These are phyloP conservation scores for Odontamblyopus lacepedii DNA, from an alignment of 2,797 vertebrate genomes.

Conservation along the genomic window DNA sequence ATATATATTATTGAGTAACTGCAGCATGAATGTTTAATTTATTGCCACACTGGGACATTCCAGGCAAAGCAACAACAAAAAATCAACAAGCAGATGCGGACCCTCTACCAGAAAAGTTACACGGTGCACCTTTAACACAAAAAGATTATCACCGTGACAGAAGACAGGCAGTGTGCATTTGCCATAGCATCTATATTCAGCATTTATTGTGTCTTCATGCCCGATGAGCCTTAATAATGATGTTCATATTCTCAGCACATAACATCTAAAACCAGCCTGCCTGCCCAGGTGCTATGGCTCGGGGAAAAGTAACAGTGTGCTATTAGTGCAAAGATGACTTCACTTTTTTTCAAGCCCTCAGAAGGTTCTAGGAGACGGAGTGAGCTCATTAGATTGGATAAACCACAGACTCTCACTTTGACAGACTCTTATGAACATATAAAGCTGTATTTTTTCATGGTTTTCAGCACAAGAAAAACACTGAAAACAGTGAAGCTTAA, in stretches of 20 bases:
- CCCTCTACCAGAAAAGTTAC: too few relatives aligned
- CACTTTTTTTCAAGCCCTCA: not conserved
- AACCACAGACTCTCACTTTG: not conserved
- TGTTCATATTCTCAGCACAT: not conserved
- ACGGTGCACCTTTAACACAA: too few relatives aligned
- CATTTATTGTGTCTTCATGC: not conserved
- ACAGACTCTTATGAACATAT: not conserved
- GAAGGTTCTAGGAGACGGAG: not conserved
- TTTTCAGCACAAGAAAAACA: not conserved
- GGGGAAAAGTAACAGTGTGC: not conserved
- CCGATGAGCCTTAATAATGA: not conserved
- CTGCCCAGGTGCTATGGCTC: constrained; percentile 8
- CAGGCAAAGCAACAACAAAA: too few relatives aligned
- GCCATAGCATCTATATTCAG: too few relatives aligned
- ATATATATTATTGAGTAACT: too few relatives aligned
- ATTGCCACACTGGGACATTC: too few relatives aligned
- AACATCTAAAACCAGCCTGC: not conserved
- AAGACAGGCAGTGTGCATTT: too few relatives aligned
- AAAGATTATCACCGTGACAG: too few relatives aligned
- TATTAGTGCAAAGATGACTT: not conserved
- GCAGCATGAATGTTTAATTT: too few relatives aligned
- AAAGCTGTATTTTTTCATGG: not conserved
- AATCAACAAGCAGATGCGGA: too few relatives aligned
- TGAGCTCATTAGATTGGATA: constrained; percentile 4
- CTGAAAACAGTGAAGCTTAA: not conserved